These are phyloP conservation scores for Marronus borbonicus DNA, from an alignment of 2,888 invertebrate genomes.

Conservation along the genomic window DNA sequence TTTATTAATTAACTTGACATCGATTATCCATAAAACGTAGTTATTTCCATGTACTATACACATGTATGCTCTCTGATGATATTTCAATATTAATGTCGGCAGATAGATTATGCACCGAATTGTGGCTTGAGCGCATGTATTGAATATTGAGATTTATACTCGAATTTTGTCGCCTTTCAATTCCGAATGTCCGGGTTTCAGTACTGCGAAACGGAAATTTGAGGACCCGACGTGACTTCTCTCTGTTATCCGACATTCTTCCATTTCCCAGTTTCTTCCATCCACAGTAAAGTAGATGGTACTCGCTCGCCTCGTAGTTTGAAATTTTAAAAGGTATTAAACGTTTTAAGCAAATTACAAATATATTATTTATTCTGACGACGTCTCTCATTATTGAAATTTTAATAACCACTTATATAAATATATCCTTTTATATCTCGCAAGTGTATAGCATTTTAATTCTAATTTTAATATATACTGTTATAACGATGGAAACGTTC, in stretches of 20 bases:
- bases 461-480: too few relatives aligned
- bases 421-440: background rate
- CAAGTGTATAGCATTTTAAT: background rate
- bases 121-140: constrained; percentile 16
- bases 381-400: constrained; percentile 6
- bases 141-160: constrained; percentile 42
- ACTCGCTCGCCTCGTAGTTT: background rate
- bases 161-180: constrained; percentile 38
- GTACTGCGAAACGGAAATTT: constrained; percentile 37
- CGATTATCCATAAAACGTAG: constrained; percentile 17
- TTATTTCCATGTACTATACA: constrained; percentile 9
- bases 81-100: constrained; percentile 28
- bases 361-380: constrained; percentile 8
- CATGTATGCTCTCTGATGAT: constrained; percentile 19
- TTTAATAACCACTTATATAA: background rate
- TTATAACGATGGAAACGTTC: too few relatives aligned
- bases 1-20: constrained; percentile 31
- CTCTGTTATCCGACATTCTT: constrained; percentile 30
- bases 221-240: constrained; percentile 37
- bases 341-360: constrained; percentile 24
- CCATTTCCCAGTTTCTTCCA: constrained; percentile 32
- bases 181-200: constrained; percentile 35
- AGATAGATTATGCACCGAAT: constrained; percentile 27
- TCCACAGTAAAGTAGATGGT: constrained; percentile 14
- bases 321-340: constrained; percentile 30